phyloP scores from a whole-genome alignment of 35 echinoderm and acorn worm genomes.

The Apostichopus parvimensis region DNA sequence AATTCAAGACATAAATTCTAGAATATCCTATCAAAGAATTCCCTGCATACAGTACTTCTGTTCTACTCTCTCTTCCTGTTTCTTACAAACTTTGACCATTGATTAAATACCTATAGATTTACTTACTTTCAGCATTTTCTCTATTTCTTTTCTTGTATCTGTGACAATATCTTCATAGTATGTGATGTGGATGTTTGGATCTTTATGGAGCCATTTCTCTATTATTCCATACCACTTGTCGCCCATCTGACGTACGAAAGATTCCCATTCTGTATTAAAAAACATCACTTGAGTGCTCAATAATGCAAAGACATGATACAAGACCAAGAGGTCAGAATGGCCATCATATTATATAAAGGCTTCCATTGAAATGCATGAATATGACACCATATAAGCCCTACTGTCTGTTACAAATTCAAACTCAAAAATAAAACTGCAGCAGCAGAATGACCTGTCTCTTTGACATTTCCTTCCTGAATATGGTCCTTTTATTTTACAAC shows the following conservation, averaged over 20 bases:
- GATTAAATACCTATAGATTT: not conserved
- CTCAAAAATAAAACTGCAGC: too few species aligned
- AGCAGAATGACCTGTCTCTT: too few species aligned
- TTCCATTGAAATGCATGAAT: too few species aligned
- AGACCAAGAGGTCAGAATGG: not conserved
- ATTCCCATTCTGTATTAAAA: not conserved
- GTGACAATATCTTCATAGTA: slow-evolving; percentile 40
- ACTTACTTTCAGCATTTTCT: slow-evolving; percentile 46
- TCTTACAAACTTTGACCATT: not conserved
- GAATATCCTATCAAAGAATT: too few species aligned
- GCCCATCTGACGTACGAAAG: slow-evolving; percentile 14
- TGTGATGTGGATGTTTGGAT: slow-evolving; percentile 29
- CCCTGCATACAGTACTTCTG: too few species aligned
- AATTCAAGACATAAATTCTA: too few species aligned
- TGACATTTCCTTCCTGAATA: not conserved
- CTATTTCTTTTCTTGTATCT: slow-evolving; percentile 34
- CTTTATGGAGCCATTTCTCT: slow-evolving; percentile 35
- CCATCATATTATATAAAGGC: too few species aligned
- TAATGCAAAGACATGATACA: not conserved
- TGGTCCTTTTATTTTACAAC: too few species aligned
- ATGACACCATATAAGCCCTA: too few species aligned
- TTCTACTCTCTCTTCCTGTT: not conserved
- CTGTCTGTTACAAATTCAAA: too few species aligned
- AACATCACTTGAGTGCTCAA: not conserved
- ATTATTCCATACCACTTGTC: slow-evolving; percentile 44